phyloP scores from a whole-genome alignment of 2,113 vertebrate genomes.

The Diadophis punctatus region DNA sequence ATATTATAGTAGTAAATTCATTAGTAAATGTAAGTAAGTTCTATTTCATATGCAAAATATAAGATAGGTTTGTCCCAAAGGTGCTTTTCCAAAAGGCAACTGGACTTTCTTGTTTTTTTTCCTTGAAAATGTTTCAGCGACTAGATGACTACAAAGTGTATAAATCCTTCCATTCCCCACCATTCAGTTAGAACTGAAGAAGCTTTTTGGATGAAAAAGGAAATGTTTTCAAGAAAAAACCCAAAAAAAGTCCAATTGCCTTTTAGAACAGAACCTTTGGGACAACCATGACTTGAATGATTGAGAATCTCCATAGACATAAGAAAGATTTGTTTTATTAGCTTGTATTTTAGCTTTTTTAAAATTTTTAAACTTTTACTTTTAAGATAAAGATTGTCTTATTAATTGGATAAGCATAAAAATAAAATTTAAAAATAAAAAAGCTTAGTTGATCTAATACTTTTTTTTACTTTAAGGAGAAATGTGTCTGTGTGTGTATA shows the following conservation, averaged over 20 bases:
- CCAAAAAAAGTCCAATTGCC: not conserved
- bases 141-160: not conserved
- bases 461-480: slow-evolving; percentile 5
- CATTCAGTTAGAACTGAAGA: not conserved
- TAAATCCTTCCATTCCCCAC: not conserved
- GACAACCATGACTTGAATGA: not conserved
- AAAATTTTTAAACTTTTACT: not conserved
- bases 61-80: not conserved
- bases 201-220: not conserved
- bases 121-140: not conserved
- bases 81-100: not conserved
- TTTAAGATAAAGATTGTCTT: not conserved
- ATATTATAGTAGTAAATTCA: not conserved
- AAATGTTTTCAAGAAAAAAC: not conserved
- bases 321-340: not conserved
- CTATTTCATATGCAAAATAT: not conserved
- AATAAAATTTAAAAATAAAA: not conserved
- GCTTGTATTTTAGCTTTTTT: not conserved
- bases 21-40: not conserved
- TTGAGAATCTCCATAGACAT: not conserved
- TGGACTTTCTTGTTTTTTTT: not conserved
- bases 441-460: not conserved
- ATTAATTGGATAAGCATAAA: not conserved
- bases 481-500: not conserved
- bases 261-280: not conserved